These are phyloP conservation scores for Catharus minimus DNA, from an alignment of 2,113 vertebrate species.

Conservation along the genomic window DNA sequence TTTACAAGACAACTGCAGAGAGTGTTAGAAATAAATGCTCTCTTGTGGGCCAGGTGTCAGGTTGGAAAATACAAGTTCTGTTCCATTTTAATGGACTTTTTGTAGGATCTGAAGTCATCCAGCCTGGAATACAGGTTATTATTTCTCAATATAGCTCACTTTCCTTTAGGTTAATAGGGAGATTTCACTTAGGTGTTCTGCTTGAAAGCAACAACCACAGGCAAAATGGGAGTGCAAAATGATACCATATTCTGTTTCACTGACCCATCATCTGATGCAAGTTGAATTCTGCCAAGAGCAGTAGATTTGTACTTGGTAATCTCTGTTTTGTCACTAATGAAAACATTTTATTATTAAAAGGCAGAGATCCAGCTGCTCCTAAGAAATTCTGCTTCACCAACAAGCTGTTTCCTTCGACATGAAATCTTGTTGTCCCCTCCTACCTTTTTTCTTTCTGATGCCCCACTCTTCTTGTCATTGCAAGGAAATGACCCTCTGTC, in stretches of 20 bases:
- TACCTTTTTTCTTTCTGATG: not conserved
- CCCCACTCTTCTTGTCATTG: not conserved
- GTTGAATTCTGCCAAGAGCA: slow-evolving; percentile 23
- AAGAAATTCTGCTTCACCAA: not conserved
- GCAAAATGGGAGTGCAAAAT: not conserved
- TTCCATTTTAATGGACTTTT: not conserved
- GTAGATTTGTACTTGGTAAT: not conserved
- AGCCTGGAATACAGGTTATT: not conserved
- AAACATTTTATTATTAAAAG: slow-evolving; percentile 7
- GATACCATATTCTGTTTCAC: not conserved
- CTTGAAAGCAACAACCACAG: not conserved
- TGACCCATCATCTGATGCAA: not conserved
- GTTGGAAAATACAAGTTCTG: not conserved
- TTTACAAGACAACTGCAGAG: not conserved
- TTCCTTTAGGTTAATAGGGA: not conserved
- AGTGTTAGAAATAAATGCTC: not conserved
- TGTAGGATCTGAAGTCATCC: not conserved
- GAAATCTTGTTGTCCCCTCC: not conserved
- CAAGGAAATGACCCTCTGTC: not conserved
- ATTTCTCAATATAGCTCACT: not conserved
- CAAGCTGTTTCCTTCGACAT: not conserved
- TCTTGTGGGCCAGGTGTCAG: not conserved
- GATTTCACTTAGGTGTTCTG: not conserved
- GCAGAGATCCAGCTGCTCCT: not conserved
- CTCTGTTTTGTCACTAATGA: slow-evolving; percentile 16